Base-by-base conservation (phyloP, 2,113 vertebrate species). In the Leucoraja erinaceus region DNA sequence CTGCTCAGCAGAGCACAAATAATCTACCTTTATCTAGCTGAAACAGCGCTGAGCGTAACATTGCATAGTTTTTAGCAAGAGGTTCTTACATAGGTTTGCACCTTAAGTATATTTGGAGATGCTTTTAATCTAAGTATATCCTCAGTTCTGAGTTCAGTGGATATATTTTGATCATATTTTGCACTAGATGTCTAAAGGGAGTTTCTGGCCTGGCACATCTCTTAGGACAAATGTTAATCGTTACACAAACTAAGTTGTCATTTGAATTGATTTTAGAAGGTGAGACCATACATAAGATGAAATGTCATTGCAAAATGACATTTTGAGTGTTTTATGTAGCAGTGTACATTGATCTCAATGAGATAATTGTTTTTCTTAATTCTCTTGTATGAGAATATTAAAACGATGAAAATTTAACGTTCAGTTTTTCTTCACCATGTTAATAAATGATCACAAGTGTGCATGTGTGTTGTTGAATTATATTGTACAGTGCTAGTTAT, bases 321-420 rank as follows among this genome's bases (percentile, higher is more conserved):
- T 96, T 95, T 72, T 96, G 97, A 98, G 98, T 99, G 98, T 98
- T 98, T 99, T 99, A 98, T 98, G 98, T 98, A 98, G 98, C 98
- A 98, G 99, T 99, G 98, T 99, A 98, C 98, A 97, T 98, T 99
- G 97, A 99, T 99, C 99, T 99, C 99, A 99, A 97, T 99, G 99
- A 99, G 99, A 99, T 99, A 98, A 97, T 97, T 98, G 96, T 98
- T 98, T 98, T 98, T 98, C 97, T 97, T 74, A 97, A 97, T 99
- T 99, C 98, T 99, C 98, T 98, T 99, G 98, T 97, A 95, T 96
- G 98, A 99, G 99, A 99, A 99, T 98, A 98, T 97, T 97, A 96
- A 98, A 98, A 97, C 97, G 97, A 98, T 98, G 95, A 96, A 96
- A 96, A 96, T 96, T 95, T 96, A 94, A 97, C 96, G 96, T 98